phyloP scores from a whole-genome alignment of 2,113 vertebrate species.

The Sardina pilchardus region DNA sequence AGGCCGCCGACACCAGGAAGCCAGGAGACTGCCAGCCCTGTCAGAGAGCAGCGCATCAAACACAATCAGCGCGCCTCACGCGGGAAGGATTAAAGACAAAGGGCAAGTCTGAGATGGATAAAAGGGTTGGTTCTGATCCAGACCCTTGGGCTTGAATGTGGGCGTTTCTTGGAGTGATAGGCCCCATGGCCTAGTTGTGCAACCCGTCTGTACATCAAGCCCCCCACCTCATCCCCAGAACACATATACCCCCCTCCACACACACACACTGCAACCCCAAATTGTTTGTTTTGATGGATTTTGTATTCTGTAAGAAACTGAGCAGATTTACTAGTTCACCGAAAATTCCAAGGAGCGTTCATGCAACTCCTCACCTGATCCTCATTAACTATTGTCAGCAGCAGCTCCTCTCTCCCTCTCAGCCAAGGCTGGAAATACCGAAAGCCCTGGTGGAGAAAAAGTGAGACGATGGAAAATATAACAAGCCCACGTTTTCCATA shows the following conservation, averaged over 20 bases:
- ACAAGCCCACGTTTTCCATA: background rate
- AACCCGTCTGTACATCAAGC: background rate
- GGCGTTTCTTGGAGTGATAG: background rate
- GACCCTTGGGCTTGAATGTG: background rate
- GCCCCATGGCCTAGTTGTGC: background rate
- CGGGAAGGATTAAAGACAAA: background rate
- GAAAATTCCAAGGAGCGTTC: background rate
- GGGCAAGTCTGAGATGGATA: background rate
- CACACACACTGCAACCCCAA: background rate
- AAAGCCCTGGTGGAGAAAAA: constrained; percentile 65
- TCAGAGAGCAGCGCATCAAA: background rate
- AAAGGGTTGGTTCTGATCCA: background rate
- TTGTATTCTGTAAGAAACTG: background rate
- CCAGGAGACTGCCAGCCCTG: constrained; percentile 73
- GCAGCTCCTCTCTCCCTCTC: constrained; percentile 76
- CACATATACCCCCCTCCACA: background rate
- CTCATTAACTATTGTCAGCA: constrained; percentile 77
- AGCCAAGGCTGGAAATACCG: constrained; percentile 81
- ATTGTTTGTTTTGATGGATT: background rate
- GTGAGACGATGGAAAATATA: background rate
- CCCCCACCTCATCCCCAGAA: background rate
- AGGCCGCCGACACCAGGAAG: constrained; percentile 67
- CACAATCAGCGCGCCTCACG: background rate
- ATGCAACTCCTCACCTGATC: constrained; percentile 65
- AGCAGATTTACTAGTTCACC: background rate